A percentile compares a stretch with the other conserved stretches of the same genome.
phyloP scores from a whole-genome alignment of 2,888 invertebrate species.

The Tetropium fuscum region DNA sequence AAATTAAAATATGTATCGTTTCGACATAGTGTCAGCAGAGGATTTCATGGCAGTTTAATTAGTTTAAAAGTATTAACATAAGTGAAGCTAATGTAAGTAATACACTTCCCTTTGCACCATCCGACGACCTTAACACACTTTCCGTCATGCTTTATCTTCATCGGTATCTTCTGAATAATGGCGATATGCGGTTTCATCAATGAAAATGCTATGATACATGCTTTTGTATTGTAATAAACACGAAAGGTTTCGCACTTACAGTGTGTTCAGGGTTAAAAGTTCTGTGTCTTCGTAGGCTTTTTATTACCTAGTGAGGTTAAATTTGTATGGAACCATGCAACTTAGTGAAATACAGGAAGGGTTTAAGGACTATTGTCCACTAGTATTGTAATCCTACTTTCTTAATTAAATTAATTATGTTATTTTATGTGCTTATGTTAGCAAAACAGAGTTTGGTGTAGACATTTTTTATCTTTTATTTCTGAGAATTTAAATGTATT shows the following conservation, averaged over 20 bases:
- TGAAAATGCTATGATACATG: conserved; percentile 12
- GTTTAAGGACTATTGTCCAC: not conserved
- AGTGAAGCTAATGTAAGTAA: conserved; percentile 37
- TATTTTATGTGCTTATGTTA: not conserved
- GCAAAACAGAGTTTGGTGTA: no score
- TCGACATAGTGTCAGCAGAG: conserved; percentile 7
- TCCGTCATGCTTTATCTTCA: conserved; percentile 27
- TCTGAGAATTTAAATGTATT: no score
- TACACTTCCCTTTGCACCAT: conserved; percentile 40
- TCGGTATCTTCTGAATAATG: conserved; percentile 28
- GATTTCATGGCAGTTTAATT: conserved; percentile 31
- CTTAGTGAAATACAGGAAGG: not conserved
- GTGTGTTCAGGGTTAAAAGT: conserved; percentile 5
- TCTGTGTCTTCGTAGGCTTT: not conserved
- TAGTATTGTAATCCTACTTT: not conserved
- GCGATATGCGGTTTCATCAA: conserved; percentile 16
- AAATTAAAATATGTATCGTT: conserved; percentile 14
- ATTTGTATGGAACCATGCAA: no score
- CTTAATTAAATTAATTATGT: conserved; percentile 4
- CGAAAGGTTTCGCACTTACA: not conserved
- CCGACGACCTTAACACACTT: conserved; percentile 42
- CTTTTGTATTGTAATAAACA: not conserved
- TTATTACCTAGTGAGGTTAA: no score
- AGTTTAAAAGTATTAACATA: conserved; percentile 32
- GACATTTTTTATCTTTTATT: no score